Evolutionary conservation across 1,140 invertebrate genomes (phyloP).

Genomic region (Cotesia vestalis): DNA sequence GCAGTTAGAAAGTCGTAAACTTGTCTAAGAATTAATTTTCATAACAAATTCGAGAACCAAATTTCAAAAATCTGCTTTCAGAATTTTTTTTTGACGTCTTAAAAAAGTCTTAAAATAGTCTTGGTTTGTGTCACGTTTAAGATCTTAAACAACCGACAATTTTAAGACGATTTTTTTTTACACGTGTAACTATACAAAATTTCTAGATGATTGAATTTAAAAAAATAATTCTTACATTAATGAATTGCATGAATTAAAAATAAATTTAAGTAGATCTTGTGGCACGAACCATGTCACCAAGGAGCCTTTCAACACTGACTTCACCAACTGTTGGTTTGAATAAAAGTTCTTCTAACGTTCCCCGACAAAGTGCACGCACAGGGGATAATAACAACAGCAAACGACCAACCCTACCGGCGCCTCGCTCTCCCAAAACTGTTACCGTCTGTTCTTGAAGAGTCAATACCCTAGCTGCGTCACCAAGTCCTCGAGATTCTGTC

Average conservation of each 20-base stretch:
- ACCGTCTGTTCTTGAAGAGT: conserved; percentile 82
- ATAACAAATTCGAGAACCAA: no score
- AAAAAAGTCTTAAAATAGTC: no score
- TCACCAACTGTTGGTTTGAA: conserved; percentile 77
- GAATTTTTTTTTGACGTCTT: no score
- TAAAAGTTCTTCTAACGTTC: conserved; percentile 72
- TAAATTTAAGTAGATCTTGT: conserved; percentile 39
- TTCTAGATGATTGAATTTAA: no score
- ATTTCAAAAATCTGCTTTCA: no score
- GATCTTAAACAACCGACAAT: no score
- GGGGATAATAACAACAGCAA: conserved; percentile 76
- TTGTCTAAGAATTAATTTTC: no score
- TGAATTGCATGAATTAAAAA: neutral
- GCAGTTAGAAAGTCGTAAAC: no score
- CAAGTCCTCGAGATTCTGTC: conserved; percentile 74
- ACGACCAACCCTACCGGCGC: conserved; percentile 74
- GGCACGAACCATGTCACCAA: conserved; percentile 70
- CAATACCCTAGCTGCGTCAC: conserved; percentile 72
- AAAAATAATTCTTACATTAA: neutral
- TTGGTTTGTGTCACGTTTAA: no score
- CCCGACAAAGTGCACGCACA: conserved; percentile 67
- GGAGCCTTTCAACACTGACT: conserved; percentile 73
- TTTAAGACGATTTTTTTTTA: no score
- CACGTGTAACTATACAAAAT: no score
- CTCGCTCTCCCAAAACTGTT: conserved; percentile 75